Percentiles rank a stretch among this genome's conserved stretches.
These are phyloP conservation scores for Rhagophthalmus giganteus DNA, from an alignment of 2,888 invertebrate species.

Conservation along the genomic window DNA sequence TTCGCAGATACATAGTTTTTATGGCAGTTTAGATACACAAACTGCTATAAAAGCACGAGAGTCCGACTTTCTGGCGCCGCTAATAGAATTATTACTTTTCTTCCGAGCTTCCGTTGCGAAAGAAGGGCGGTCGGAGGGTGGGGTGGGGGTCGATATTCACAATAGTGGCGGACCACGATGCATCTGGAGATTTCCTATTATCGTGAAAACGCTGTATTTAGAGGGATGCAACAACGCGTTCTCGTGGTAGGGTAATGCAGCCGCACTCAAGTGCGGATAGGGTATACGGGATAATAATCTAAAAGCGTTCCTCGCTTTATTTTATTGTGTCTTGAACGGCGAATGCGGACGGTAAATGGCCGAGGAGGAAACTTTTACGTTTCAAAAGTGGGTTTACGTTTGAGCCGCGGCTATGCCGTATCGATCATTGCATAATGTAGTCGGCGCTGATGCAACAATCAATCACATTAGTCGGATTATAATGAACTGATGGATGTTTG, in stretches of 20 bases:
- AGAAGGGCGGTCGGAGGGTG: too few relatives aligned
- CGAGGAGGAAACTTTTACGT: not conserved
- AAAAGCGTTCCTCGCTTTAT: conserved; percentile 9
- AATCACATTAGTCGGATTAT: too few relatives aligned
- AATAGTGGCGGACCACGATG: conserved; percentile 18
- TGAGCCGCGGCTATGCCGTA: too few relatives aligned
- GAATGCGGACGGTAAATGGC: not conserved
- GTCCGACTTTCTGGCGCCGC: conserved; percentile 27
- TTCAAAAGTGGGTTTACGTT: too few relatives aligned
- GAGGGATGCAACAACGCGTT: conserved; percentile 16
- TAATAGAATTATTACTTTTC: conserved; percentile 31
- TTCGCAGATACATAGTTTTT: conserved; percentile 14
- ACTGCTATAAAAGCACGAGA: conserved; percentile 26
- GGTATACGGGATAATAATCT: conserved; percentile 9
- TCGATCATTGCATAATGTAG: too few relatives aligned
- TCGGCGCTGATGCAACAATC: too few relatives aligned
- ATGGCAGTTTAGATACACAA: conserved; percentile 25
- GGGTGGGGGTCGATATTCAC: conserved; percentile 19
- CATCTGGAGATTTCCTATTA: conserved; percentile 20
- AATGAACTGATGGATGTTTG: too few relatives aligned
- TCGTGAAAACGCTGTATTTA: conserved; percentile 2
- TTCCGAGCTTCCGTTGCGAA: conserved; percentile 14
- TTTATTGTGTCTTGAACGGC: conserved; percentile 6
- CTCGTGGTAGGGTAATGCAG: conserved; percentile 11
- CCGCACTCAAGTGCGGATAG: conserved; percentile 6